These are phyloP conservation scores for Microchrysa polita DNA, from an alignment of 2,888 invertebrate species.

Conservation along the genomic window DNA sequence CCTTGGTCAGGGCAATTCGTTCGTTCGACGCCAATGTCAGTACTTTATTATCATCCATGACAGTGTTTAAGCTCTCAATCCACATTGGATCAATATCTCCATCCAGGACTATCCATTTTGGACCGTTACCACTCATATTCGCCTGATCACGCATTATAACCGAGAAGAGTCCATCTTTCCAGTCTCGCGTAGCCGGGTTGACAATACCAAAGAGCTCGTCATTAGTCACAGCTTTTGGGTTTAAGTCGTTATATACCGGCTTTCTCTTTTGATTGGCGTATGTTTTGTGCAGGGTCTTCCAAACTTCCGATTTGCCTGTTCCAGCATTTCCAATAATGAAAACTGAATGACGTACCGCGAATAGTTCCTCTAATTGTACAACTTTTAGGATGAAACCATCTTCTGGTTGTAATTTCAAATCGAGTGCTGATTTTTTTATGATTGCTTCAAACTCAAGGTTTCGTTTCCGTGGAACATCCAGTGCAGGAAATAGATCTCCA, in stretches of 20 bases:
- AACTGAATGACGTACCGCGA: conserved; percentile 94
- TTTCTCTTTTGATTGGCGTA: conserved; percentile 83
- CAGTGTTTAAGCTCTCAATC: conserved; percentile 95
- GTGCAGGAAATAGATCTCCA: conserved; percentile 90
- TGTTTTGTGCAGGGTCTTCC: conserved; percentile 88
- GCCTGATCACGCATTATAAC: conserved; percentile 94
- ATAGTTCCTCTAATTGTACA: conserved; percentile 90
- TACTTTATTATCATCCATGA: conserved; percentile 97
- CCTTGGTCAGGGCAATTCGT: conserved; percentile 86
- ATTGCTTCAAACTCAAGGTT: conserved; percentile 85
- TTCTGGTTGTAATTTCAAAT: conserved; percentile 89
- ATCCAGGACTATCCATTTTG: conserved; percentile 95
- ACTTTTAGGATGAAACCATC: conserved; percentile 87
- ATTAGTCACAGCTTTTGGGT: conserved; percentile 95
- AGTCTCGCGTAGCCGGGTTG: conserved; percentile 91
- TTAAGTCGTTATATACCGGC: conserved; percentile 88
- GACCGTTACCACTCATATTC: conserved; percentile 83
- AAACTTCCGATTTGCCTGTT: conserved; percentile 91
- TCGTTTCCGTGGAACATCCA: conserved; percentile 90
- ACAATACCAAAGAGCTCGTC: conserved; percentile 95
- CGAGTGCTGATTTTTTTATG: conserved; percentile 79
- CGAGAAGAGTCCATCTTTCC: conserved; percentile 92
- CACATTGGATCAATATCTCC: conserved; percentile 99
- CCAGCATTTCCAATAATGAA: conserved; percentile 88
- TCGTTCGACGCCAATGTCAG: conserved; percentile 94